A percentile compares a stretch with the other conserved stretches of the same genome.
These are phyloP conservation scores for Didymodactylos carnosus DNA, from an alignment of 2,888 invertebrate genomes.

Conservation along the genomic window DNA sequence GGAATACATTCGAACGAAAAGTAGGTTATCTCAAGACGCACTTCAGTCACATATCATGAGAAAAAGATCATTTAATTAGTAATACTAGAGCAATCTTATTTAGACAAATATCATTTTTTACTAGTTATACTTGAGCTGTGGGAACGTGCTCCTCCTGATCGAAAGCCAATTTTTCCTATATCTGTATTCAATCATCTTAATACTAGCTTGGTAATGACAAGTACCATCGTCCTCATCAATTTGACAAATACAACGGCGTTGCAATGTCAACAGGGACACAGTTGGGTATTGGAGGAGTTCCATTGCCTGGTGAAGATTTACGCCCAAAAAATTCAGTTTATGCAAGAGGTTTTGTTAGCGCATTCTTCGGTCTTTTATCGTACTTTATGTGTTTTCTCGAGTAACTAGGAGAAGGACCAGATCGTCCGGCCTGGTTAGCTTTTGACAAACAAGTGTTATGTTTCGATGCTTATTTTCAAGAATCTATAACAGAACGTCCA, in stretches of 20 bases:
- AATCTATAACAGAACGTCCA: constrained; percentile 54
- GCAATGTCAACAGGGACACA: constrained; percentile 42
- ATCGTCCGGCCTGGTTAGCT: constrained; percentile 62
- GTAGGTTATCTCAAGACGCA: too few species aligned
- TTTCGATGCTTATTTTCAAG: constrained; percentile 29
- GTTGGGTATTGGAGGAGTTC: constrained; percentile 43
- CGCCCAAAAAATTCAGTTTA: constrained; percentile 49
- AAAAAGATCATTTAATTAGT: neutral
- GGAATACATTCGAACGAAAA: constrained; percentile 11
- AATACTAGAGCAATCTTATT: too few species aligned
- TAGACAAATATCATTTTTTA: neutral
- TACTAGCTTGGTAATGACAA: constrained; percentile 11
- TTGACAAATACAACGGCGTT: constrained; percentile 23
- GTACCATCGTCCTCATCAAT: constrained; percentile 13
- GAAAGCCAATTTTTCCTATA: too few species aligned
- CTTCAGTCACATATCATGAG: too few species aligned
- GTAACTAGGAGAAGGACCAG: constrained; percentile 44
- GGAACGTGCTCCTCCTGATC: too few species aligned
- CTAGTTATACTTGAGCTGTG: too few species aligned
- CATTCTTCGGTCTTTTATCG: too few species aligned
- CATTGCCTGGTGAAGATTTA: constrained; percentile 37
- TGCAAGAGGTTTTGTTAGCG: constrained; percentile 42
- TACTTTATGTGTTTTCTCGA: too few species aligned
- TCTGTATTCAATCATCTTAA: too few species aligned
- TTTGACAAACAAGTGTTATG: constrained; percentile 57